Evolutionary conservation across 1,140 invertebrate species (phyloP), one percentile per base, ranked within the genome.

Genomic region (Saxidomus purpurata): DNA sequence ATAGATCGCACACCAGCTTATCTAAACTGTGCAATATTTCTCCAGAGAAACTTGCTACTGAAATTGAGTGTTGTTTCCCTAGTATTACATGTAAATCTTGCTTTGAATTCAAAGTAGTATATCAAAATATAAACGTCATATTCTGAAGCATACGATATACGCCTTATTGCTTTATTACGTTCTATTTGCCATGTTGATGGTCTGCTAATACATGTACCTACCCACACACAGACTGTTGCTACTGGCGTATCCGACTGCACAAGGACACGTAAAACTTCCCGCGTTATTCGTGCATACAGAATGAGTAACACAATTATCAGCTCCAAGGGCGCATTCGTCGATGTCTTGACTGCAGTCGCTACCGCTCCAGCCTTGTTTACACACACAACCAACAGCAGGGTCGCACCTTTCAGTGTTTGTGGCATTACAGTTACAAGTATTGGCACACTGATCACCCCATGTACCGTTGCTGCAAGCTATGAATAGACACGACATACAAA

Each of bases 301-400:
- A 31, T 71, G 52, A 22, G 31, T 13, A 3, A 25, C 28, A 36
- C 83, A 85, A 11, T 49, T n/a, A 55, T 71, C 19, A n/a, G 25
- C 55, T 36, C 40, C n/a, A 6, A 43, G 19, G 1, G 31, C 17
- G 52, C 83, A 85, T 55, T 89, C 87, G 43, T 89, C 49, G 28
- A 63, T 38, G 47, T 89, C 87, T 0, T 22, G 9, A 55, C 52
- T 59, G 34, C 87, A 89, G n/a, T 89, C 76, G 19, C 8, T 25
- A 22, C 88, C 59, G 1, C 3, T 83, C 88, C 88, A 89, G 9
- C 88, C 88, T 9, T 49, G 31, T 36, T 80, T 79, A 43, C 88
- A 89, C 25, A 89, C 81, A 84, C 88, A 89, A 22, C 88, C 88
- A 8, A 28, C 36, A 22, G 59, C 74, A n/a, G 38, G 36, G 34